Percentiles rank a stretch among this genome's conserved stretches.
phyloP scores from a whole-genome alignment of 2,888 invertebrate genomes.

The Tenthredo mesomela region DNA sequence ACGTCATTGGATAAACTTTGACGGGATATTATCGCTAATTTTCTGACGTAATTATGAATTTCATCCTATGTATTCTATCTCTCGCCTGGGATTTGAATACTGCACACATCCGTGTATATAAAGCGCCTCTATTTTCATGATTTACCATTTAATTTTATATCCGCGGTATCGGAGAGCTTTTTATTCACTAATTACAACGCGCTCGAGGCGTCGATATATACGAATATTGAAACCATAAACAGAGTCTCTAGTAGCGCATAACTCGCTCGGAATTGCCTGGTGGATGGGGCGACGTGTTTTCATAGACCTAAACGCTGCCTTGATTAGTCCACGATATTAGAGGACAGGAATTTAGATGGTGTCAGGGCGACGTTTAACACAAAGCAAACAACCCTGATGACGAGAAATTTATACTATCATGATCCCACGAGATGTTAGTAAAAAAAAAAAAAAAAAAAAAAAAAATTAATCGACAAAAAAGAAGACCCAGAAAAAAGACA shows the following conservation, averaged over 20 bases:
- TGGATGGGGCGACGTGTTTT: background rate
- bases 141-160: background rate
- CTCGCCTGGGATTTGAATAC: background rate
- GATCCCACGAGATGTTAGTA: background rate
- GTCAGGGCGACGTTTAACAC: background rate
- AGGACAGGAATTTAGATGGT: background rate
- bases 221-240: conserved; percentile 17
- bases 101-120: background rate
- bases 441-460: background rate
- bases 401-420: background rate
- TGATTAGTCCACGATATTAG: background rate
- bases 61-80: background rate
- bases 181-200: conserved; percentile 15
- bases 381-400: conserved; percentile 18
- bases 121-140: background rate
- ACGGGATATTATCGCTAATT: background rate
- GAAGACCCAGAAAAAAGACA: background rate
- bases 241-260: background rate
- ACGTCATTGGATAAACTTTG: background rate
- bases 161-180: conserved; percentile 20
- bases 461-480: background rate
- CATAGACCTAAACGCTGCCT: background rate
- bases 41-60: background rate
- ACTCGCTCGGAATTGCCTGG: conserved; percentile 3
- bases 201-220: conserved; percentile 1